Conservation (phyloP, 2,113 vertebrate genomes). For the Tachysurus fulvidraco region DNA sequence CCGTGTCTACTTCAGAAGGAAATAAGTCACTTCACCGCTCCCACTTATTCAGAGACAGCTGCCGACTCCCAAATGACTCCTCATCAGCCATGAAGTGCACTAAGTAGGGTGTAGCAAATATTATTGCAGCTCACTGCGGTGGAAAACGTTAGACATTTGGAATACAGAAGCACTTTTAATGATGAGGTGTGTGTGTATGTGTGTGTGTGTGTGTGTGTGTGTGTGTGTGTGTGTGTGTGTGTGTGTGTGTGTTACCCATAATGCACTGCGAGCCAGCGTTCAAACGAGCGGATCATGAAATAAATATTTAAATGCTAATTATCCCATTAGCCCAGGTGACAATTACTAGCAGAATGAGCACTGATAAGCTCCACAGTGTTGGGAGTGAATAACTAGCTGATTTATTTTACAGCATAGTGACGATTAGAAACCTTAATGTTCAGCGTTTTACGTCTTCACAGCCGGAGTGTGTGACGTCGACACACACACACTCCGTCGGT, state of each 20-base stretch:
- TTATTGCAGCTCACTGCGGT: neutral
- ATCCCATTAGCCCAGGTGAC: slow-evolving; percentile 3
- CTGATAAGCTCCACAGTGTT: neutral
- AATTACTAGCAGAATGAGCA: neutral
- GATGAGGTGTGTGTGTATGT: neutral
- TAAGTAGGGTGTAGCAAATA: neutral
- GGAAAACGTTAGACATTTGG: neutral
- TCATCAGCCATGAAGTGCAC: neutral
- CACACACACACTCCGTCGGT: neutral
- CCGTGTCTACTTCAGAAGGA: neutral
- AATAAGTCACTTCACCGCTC: neutral
- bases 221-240: neutral
- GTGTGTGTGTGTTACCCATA: neutral
- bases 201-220: neutral
- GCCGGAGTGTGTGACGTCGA: no score
- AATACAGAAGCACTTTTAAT: neutral
- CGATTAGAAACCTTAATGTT: neutral
- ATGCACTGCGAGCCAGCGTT: neutral
- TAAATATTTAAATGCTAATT: neutral
- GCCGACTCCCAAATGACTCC: neutral
- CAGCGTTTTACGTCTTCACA: neutral
- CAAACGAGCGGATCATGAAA: neutral
- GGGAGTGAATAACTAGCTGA: neutral
- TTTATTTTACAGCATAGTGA: neutral
- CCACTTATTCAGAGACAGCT: neutral